Conservation (phyloP, 2,113 vertebrate species). For the Picathartes gymnocephalus region DNA sequence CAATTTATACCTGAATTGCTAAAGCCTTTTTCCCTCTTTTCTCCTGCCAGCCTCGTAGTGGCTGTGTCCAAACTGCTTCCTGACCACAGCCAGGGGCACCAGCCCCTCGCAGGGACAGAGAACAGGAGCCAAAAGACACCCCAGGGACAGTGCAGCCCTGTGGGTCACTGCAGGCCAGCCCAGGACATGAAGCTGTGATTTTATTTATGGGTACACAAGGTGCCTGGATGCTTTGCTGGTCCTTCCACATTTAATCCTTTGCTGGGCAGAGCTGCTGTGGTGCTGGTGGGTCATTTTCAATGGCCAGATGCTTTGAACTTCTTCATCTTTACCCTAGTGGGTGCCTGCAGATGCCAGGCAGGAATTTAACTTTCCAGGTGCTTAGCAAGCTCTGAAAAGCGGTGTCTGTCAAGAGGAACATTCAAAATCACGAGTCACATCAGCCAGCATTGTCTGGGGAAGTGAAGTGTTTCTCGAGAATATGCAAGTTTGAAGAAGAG, state of each 20-base stretch:
- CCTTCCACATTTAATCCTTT: neutral
- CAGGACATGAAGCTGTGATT: neutral
- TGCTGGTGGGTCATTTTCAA: neutral
- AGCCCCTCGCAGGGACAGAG: neutral
- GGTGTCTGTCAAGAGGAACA: neutral
- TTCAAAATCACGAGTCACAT: constrained; percentile 20
- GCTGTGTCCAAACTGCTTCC: neutral
- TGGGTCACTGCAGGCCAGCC: neutral
- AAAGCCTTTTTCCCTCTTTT: neutral
- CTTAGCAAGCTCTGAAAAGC: constrained; percentile 15
- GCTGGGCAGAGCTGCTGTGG: neutral
- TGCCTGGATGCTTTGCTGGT: neutral
- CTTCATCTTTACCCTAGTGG: neutral
- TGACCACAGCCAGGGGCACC: neutral
- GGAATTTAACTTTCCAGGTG: neutral
- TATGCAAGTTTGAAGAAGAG: constrained; percentile 7
- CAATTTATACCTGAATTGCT: neutral
- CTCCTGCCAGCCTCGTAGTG: neutral
- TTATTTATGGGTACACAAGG: neutral
- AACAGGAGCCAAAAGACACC: neutral
- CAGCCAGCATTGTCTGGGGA: constrained; percentile 14
- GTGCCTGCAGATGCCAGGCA: neutral
- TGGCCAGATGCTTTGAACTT: neutral
- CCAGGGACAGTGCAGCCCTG: fast-evolving
- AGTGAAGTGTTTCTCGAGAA: neutral